Percentiles rank a stretch among this genome's conserved stretches.
phyloP scores from a whole-genome alignment of 1,140 invertebrate genomes.

The Ceratina australensis region DNA sequence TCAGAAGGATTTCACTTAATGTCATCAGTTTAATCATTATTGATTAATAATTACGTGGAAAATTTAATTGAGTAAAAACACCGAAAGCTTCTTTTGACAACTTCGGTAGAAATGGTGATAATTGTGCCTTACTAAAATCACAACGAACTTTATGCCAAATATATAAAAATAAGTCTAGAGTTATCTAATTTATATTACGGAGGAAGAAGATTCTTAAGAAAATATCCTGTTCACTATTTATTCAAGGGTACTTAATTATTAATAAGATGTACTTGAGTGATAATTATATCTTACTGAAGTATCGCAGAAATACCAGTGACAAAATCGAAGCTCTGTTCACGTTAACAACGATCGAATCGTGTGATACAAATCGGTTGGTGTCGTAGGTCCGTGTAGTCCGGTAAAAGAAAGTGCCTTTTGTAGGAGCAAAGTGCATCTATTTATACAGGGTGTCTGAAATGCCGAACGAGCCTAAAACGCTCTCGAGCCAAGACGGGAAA shows the following conservation, averaged over 20 bases:
- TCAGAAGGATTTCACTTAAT: no score
- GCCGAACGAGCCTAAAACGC: constrained; percentile 69
- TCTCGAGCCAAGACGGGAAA: constrained; percentile 66
- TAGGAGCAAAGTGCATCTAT: constrained; percentile 74
- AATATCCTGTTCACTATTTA: constrained; percentile 9
- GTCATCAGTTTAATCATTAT: no score
- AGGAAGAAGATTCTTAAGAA: not conserved
- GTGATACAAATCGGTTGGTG: constrained; percentile 36
- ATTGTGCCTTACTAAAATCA: not conserved
- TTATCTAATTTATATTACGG: not conserved
- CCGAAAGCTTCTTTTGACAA: no score
- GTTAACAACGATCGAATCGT: constrained; percentile 12
- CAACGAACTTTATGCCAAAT: constrained; percentile 43
- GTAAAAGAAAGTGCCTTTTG: constrained; percentile 72
- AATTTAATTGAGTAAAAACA: no score
- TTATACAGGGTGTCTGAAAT: constrained; percentile 72
- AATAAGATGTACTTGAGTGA: not conserved
- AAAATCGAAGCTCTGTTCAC: not conserved
- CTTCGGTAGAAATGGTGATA: no score
- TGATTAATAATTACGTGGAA: no score
- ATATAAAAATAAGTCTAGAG: constrained; percentile 11
- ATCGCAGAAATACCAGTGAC: not conserved
- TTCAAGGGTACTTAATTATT: not conserved
- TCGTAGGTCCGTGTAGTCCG: constrained; percentile 37
- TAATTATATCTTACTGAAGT: not conserved